Evolutionary conservation across 2,113 vertebrate genomes (phyloP).

Genomic region (Labeo catla): DNA sequence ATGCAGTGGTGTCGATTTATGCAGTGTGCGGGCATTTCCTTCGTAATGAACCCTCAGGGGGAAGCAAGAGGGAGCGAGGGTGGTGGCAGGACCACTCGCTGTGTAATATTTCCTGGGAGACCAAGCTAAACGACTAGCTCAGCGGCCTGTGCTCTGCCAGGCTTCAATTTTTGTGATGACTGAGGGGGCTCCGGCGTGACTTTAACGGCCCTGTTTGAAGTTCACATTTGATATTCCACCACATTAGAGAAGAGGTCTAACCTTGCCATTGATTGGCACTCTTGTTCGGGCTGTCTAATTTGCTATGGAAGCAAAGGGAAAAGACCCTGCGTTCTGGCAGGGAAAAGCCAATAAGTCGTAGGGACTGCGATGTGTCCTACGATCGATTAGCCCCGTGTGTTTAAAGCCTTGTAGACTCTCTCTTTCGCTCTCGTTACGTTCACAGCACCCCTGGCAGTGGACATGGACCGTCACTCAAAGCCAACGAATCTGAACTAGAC

Average conservation of each 20-base stretch:
- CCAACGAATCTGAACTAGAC: constrained; percentile 35
- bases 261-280: constrained; percentile 13
- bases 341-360: constrained; percentile 34
- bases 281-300: constrained; percentile 34
- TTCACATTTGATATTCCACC: background rate
- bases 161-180: constrained; percentile 42
- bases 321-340: constrained; percentile 19
- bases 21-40: constrained; percentile 44
- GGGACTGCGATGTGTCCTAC: constrained; percentile 17
- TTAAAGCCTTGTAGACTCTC: constrained; percentile 1
- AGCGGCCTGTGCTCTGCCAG: constrained; percentile 23
- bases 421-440: constrained; percentile 5
- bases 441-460: constrained; percentile 20
- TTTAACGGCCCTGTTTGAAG: constrained; percentile 19
- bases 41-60: constrained; percentile 49
- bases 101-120: constrained; percentile 49
- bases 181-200: background rate
- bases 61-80: constrained; percentile 4
- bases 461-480: constrained; percentile 32
- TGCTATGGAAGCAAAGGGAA: constrained; percentile 33
- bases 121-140: constrained; percentile 43
- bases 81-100: constrained; percentile 29
- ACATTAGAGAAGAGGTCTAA: constrained; percentile 13
- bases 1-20: constrained; percentile 53
- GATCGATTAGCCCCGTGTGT: constrained; percentile 25